These are phyloP conservation scores for Octodonta nipae DNA, from an alignment of 2,888 invertebrate species.

Conservation along the genomic window DNA sequence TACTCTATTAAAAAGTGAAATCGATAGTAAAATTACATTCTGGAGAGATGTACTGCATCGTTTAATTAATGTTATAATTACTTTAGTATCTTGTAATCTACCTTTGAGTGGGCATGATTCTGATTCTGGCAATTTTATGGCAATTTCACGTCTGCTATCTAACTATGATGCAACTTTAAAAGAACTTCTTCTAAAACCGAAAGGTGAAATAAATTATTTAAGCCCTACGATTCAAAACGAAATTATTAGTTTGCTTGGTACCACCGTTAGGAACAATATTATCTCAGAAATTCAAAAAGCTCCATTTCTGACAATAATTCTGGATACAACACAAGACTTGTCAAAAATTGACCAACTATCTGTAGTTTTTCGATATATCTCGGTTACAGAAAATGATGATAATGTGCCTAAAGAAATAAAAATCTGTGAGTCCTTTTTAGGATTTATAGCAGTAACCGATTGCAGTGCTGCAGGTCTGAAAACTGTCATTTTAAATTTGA, in stretches of 20 bases:
- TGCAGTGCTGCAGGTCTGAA: too few species aligned
- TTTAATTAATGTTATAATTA: too few species aligned
- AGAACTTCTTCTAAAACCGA: slow-evolving; percentile 4
- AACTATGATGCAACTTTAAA: slow-evolving; percentile 4
- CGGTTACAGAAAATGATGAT: too few species aligned
- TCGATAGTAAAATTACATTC: slow-evolving; percentile 3
- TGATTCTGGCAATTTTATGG: too few species aligned
- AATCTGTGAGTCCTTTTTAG: slow-evolving; percentile 4
- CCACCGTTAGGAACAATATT: slow-evolving; percentile 2
- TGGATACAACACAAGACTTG: slow-evolving; percentile 4
- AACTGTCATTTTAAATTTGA: too few species aligned
- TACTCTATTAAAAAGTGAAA: slow-evolving; percentile 4
- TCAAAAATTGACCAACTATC: slow-evolving; percentile 5
- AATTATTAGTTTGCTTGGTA: slow-evolving; percentile 5
- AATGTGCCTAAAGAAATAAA: slow-evolving; percentile 5
- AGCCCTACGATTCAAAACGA: slow-evolving; percentile 5
- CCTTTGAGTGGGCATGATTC: too few species aligned
- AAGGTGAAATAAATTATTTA: slow-evolving; percentile 2
- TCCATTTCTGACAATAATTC: slow-evolving; percentile 3
- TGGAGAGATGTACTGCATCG: too few species aligned
- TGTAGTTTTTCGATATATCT: slow-evolving; percentile 4
- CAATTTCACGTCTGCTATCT: slow-evolving; percentile 3
- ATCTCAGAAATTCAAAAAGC: slow-evolving; percentile 3
- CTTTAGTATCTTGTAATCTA: too few species aligned
- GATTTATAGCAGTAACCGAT: slow-evolving; percentile 2